Conservation (phyloP, 2,797 vertebrate genomes). For the Spinibarbus caldwelli region DNA sequence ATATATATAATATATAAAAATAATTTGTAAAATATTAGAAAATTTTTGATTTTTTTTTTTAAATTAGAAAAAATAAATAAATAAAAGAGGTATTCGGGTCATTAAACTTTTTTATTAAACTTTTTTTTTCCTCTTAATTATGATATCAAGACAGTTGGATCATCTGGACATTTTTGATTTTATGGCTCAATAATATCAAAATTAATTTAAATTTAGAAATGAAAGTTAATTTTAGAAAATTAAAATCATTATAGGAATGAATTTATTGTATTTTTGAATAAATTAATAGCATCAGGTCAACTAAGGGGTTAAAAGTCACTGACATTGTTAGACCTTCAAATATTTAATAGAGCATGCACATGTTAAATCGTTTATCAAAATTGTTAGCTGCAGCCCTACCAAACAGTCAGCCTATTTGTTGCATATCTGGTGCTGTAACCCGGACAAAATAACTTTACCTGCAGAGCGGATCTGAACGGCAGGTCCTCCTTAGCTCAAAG, state of each 20-base stretch:
- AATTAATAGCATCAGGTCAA: background rate
- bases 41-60: no score
- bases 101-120: no score
- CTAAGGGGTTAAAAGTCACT: background rate
- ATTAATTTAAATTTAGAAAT: background rate
- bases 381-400: background rate
- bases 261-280: background rate
- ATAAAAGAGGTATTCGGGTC: no score
- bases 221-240: background rate
- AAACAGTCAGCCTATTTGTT: background rate
- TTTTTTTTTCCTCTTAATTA: no score
- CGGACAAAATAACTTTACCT: constrained; percentile 71
- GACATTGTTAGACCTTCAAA: background rate
- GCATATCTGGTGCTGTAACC: constrained; percentile 9
- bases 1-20: no score
- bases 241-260: background rate
- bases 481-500: constrained; percentile 83
- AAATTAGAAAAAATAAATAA: no score
- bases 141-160: no score
- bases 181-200: background rate
- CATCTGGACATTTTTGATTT: background rate
- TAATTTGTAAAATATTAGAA: no score
- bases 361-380: background rate
- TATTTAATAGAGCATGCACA: background rate
- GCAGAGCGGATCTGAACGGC: constrained; percentile 88